These are phyloP conservation scores for Pyrrhia umbra DNA, from an alignment of 2,888 invertebrate genomes.

Conservation along the genomic window DNA sequence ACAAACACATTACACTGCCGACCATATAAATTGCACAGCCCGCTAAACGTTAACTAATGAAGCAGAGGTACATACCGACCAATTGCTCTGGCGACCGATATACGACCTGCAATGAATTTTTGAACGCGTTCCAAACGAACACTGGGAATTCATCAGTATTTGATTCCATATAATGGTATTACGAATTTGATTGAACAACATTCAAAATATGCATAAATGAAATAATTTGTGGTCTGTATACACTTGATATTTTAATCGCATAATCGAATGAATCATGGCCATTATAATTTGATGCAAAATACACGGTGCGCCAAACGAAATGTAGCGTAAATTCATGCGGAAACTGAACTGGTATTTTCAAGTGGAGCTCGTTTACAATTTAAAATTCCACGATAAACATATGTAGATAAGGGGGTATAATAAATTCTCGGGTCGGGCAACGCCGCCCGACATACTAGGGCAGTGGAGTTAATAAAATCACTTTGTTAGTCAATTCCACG, in stretches of 20 bases:
- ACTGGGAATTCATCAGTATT: constrained; percentile 1
- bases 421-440: constrained; percentile 79
- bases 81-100: constrained; percentile 52
- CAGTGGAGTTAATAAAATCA: constrained; percentile 79
- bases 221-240: constrained; percentile 9
- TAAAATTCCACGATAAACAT: constrained; percentile 87
- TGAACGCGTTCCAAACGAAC: constrained; percentile 31
- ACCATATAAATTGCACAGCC: constrained; percentile 66
- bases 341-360: constrained; percentile 76
- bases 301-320: constrained; percentile 65
- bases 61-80: constrained; percentile 49
- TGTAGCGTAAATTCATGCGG: constrained; percentile 70
- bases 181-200: constrained; percentile 18
- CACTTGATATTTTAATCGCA: constrained; percentile 41
- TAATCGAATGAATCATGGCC: constrained; percentile 45
- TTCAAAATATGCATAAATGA: constrained; percentile 16
- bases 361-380: constrained; percentile 85
- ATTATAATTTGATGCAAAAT: constrained; percentile 59
- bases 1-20: constrained; percentile 70
- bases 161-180: constrained; percentile 10
- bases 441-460: constrained; percentile 66
- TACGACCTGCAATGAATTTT: constrained; percentile 38
- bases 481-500: constrained; percentile 77
- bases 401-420: constrained; percentile 84
- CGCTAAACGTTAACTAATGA: constrained; percentile 61